phyloP scores from a whole-genome alignment of 1,140 invertebrate genomes.

The Ptiloglossa arizonensis region DNA sequence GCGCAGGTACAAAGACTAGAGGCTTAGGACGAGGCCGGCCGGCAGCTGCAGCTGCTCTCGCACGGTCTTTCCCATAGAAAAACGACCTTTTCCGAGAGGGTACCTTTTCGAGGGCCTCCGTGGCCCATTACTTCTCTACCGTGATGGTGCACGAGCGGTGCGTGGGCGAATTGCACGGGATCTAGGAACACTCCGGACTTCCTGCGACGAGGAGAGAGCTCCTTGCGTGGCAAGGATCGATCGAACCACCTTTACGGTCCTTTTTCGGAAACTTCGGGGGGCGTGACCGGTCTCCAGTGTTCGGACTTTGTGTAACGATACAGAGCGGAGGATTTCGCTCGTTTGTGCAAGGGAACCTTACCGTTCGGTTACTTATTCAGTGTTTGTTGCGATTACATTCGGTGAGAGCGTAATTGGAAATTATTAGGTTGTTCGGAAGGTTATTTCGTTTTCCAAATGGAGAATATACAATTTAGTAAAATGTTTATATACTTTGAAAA shows the following conservation, averaged over 20 bases:
- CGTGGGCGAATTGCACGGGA: conserved; percentile 11
- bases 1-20: conserved; percentile 68
- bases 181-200: conserved; percentile 1
- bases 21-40: conserved; percentile 37
- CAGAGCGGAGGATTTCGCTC: too few relatives aligned
- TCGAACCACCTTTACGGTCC: neutral
- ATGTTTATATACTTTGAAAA: too few relatives aligned
- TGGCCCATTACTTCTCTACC: conserved; percentile 12
- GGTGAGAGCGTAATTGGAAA: too few relatives aligned
- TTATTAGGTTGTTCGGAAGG: too few relatives aligned
- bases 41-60: conserved; percentile 41
- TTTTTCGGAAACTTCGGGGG: neutral
- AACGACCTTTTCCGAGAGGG: conserved; percentile 25
- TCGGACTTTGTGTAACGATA: too few relatives aligned
- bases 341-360: too few relatives aligned
- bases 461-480: too few relatives aligned
- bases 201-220: neutral
- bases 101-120: neutral
- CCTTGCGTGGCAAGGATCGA: neutral
- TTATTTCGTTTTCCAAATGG: too few relatives aligned
- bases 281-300: neutral
- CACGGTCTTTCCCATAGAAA: conserved; percentile 5
- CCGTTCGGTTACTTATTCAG: too few relatives aligned
- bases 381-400: too few relatives aligned
- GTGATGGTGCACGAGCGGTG: neutral